Evolutionary conservation across 2,113 vertebrate genomes (phyloP).

Genomic region (Holacanthus passer): DNA sequence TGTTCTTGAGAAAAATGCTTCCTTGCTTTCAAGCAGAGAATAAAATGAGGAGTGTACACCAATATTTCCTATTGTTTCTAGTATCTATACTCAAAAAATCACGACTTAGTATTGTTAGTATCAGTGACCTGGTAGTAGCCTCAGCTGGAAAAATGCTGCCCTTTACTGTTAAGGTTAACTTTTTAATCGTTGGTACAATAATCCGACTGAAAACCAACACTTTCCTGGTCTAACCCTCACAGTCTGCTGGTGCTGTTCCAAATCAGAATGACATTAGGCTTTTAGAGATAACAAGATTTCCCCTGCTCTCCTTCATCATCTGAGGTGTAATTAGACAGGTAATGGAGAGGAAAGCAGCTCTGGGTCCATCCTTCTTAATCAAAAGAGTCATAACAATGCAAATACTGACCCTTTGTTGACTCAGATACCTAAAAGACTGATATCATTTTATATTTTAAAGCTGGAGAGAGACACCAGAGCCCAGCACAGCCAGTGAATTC

Average conservation of each 20-base stretch:
- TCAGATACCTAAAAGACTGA: slow-evolving; percentile 48
- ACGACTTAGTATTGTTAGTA: neutral
- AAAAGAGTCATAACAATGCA: slow-evolving; percentile 69
- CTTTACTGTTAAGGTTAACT: neutral
- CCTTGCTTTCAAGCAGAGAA: no score
- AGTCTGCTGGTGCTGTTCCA: slow-evolving; percentile 32
- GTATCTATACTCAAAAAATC: neutral
- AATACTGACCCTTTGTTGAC: slow-evolving; percentile 69
- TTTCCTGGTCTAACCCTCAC: slow-evolving; percentile 26
- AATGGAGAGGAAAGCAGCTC: slow-evolving; percentile 66
- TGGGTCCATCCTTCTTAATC: slow-evolving; percentile 64
- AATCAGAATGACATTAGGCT: slow-evolving; percentile 62
- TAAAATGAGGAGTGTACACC: no score
- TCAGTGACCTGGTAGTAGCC: neutral
- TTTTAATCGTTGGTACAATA: neutral
- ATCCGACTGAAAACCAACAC: slow-evolving; percentile 22
- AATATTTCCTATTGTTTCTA: neutral
- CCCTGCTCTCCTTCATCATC: slow-evolving; percentile 65
- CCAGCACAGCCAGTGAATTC: slow-evolving; percentile 25
- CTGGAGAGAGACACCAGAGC: slow-evolving; percentile 20
- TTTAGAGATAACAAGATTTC: slow-evolving; percentile 71
- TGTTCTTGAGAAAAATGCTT: no score
- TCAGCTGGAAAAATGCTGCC: neutral
- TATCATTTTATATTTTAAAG: slow-evolving; percentile 54
- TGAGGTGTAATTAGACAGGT: slow-evolving; percentile 76